Evolutionary conservation across 2,797 vertebrate species (phyloP).

Genomic region (Lutjanus campechanus): DNA sequence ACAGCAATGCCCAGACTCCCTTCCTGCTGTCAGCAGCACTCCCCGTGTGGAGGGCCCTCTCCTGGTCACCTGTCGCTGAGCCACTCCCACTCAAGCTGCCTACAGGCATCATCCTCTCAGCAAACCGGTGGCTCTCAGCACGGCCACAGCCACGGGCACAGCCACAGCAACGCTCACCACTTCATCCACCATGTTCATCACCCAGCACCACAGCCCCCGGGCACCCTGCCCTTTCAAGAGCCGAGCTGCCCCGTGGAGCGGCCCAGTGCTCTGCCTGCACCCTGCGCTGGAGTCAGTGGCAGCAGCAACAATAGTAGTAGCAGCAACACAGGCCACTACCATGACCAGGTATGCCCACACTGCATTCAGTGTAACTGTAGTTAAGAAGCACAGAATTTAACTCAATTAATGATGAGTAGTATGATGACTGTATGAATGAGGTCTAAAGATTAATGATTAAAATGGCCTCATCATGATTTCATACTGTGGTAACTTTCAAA

Average conservation of each 20-base stretch:
- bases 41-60: slow-evolving; percentile 93
- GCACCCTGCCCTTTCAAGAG: slow-evolving; percentile 91
- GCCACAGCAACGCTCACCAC: slow-evolving; percentile 89
- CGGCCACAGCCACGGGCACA: slow-evolving; percentile 73
- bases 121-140: slow-evolving; percentile 85
- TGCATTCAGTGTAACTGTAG: neutral
- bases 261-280: slow-evolving; percentile 90
- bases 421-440: slow-evolving; percentile 14
- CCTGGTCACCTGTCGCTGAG: slow-evolving; percentile 91
- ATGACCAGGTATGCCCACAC: slow-evolving; percentile 91
- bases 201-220: slow-evolving; percentile 89
- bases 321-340: slow-evolving; percentile 86
- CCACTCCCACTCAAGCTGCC: slow-evolving; percentile 93
- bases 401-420: slow-evolving; percentile 16
- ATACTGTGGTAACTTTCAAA: neutral
- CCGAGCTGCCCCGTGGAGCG: slow-evolving; percentile 92
- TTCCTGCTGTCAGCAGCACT: slow-evolving; percentile 98
- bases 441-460: slow-evolving; percentile 17
- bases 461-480: slow-evolving; percentile 20
- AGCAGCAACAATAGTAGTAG: slow-evolving; percentile 78
- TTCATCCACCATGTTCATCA: slow-evolving; percentile 95
- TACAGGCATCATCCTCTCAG: slow-evolving; percentile 90
- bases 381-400: neutral
- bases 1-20: slow-evolving; percentile 95
- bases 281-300: slow-evolving; percentile 88